phyloP scores from a whole-genome alignment of 2,888 invertebrate genomes.

The Eilema depressum region DNA sequence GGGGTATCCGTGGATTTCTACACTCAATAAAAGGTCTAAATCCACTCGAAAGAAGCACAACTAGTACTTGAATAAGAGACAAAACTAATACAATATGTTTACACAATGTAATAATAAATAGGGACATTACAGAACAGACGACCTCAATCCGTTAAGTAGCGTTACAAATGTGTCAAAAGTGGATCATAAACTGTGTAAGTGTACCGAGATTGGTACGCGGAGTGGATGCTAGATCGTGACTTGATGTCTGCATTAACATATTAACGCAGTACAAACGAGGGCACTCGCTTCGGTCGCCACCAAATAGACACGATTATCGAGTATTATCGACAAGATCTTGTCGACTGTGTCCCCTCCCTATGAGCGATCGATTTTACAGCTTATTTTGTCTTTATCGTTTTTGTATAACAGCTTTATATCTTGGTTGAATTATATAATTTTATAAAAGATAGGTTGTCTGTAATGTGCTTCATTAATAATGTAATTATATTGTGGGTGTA shows the following conservation, averaged over 20 bases:
- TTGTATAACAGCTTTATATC: slow-evolving; percentile 44
- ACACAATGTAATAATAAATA: background rate
- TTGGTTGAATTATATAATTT: slow-evolving; percentile 29
- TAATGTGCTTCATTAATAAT: slow-evolving; percentile 6
- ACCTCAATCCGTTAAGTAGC: slow-evolving; percentile 33
- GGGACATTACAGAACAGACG: slow-evolving; percentile 25
- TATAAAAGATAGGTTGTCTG: slow-evolving; percentile 14
- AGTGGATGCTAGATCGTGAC: slow-evolving; percentile 52
- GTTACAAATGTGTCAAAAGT: slow-evolving; percentile 59
- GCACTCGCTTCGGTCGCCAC: slow-evolving; percentile 52
- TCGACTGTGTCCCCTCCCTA: slow-evolving; percentile 56
- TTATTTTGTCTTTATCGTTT: slow-evolving; percentile 64
- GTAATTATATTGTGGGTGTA: slow-evolving; percentile 1
- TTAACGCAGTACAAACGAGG: slow-evolving; percentile 65
- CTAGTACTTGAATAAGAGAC: too few species aligned
- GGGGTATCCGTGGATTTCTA: too few species aligned
- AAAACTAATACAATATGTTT: background rate
- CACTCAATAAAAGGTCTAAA: too few species aligned
- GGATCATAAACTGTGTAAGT: slow-evolving; percentile 63
- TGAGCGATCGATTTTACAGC: slow-evolving; percentile 57
- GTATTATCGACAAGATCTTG: slow-evolving; percentile 57
- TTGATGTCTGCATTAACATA: slow-evolving; percentile 66
- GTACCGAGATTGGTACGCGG: slow-evolving; percentile 57
- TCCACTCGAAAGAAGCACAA: too few species aligned
- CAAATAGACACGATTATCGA: slow-evolving; percentile 58